Evolutionary conservation across 2,888 invertebrate species (phyloP).

Genomic region (Cordilura impudica): DNA sequence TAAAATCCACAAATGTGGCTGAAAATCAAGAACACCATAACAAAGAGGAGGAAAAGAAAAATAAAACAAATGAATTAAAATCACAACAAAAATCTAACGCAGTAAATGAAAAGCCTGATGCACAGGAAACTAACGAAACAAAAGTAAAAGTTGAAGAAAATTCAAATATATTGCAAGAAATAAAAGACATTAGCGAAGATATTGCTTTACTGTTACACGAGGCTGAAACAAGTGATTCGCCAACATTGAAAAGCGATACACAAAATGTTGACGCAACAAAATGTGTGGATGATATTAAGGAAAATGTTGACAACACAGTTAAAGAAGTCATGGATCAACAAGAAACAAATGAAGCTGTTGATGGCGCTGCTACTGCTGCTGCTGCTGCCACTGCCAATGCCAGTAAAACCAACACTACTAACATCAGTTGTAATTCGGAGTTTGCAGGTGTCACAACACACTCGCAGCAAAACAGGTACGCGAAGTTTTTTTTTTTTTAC

Average conservation of each 20-base stretch:
- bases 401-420: conserved; percentile 68
- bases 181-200: conserved; percentile 51
- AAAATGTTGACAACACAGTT: conserved; percentile 10
- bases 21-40: conserved; percentile 40
- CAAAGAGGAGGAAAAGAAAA: conserved; percentile 43
- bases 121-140: neutral
- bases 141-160: conserved; percentile 8
- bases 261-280: conserved; percentile 42
- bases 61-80: neutral
- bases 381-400: conserved; percentile 64
- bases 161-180: conserved; percentile 47
- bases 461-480: conserved; percentile 73
- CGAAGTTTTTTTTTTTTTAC: conserved; percentile 56
- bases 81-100: neutral
- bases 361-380: neutral
- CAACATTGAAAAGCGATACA: conserved; percentile 27
- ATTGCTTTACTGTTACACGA: conserved; percentile 46
- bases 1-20: conserved; percentile 59
- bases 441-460: conserved; percentile 75
- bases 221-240: conserved; percentile 45
- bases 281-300: conserved; percentile 9
- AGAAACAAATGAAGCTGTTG: conserved; percentile 35
- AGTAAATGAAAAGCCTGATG: neutral
- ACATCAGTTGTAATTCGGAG: conserved; percentile 76
- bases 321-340: conserved; percentile 51